These are phyloP conservation scores for Thalassarche chlororhynchos DNA, from an alignment of 2,113 vertebrate species.

Conservation along the genomic window DNA sequence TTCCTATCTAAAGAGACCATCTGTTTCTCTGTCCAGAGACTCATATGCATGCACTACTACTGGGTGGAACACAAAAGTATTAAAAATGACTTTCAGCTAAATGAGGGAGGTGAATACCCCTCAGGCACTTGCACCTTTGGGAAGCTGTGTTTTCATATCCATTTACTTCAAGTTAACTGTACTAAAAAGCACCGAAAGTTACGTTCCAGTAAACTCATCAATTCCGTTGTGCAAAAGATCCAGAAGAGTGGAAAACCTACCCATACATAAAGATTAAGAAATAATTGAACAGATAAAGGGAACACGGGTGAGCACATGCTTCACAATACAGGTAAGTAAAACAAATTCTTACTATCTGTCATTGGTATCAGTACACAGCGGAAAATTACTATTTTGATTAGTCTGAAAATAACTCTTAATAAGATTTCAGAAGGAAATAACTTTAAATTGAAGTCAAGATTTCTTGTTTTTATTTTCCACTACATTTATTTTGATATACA, in stretches of 20 bases:
- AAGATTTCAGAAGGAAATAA: background rate
- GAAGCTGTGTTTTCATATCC: background rate
- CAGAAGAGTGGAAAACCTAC: background rate
- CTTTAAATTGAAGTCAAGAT: background rate
- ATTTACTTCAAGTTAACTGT: background rate
- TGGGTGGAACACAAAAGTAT: background rate
- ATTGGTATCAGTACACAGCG: background rate
- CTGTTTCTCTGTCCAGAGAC: conserved; percentile 15
- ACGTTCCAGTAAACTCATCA: background rate
- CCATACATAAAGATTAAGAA: background rate
- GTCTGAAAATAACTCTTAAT: background rate
- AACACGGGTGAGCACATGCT: background rate
- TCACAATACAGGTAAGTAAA: background rate
- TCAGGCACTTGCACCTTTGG: background rate
- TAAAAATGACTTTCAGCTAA: background rate
- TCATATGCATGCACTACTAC: background rate
- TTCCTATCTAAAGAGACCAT: conserved; percentile 29
- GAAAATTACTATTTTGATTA: background rate
- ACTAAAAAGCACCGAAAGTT: background rate
- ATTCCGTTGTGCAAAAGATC: background rate
- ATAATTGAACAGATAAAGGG: background rate
- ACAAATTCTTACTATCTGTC: background rate
- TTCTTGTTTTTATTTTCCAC: background rate
- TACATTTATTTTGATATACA: background rate
- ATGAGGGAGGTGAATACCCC: background rate